A percentile compares a stretch with the other conserved stretches of the same genome.
phyloP scores from a whole-genome alignment of 2,888 invertebrate species.

The Heliconius charithonia region DNA sequence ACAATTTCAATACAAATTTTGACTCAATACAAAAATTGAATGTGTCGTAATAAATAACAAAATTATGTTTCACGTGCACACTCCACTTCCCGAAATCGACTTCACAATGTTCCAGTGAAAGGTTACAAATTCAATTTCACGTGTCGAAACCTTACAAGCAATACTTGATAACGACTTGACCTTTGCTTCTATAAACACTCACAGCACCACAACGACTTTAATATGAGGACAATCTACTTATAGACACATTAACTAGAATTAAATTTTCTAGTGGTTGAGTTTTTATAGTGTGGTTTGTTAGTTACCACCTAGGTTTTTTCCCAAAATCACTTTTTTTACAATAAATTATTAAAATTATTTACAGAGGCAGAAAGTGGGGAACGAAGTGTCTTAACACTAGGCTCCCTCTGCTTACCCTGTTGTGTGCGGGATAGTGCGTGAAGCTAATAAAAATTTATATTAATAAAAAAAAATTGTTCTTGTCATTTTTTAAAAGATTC shows the following conservation, averaged over 20 bases:
- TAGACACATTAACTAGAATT: not conserved
- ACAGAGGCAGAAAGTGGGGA: no score
- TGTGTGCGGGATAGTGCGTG: no score
- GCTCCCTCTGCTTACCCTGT: no score
- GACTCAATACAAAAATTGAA: not conserved
- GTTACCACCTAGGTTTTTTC: not conserved
- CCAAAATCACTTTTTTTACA: not conserved
- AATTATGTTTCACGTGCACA: not conserved
- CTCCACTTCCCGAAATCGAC: not conserved
- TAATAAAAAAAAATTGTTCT: no score
- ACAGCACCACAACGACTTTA: slow-evolving; percentile 10
- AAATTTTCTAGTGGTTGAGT: not conserved
- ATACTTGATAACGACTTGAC: slow-evolving; percentile 33
- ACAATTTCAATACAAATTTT: not conserved
- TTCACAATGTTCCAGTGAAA: slow-evolving; percentile 25
- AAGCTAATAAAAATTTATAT: no score
- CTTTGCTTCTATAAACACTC: slow-evolving; percentile 32
- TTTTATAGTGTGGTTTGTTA: not conserved
- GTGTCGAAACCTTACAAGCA: slow-evolving; percentile 31
- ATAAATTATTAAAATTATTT: not conserved
- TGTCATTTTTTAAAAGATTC: no score
- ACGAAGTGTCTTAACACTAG: no score
- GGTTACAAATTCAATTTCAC: slow-evolving; percentile 38
- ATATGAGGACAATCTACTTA: slow-evolving; percentile 34
- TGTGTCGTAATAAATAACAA: not conserved